These are phyloP conservation scores for Agrenia bidenticulata DNA, from an alignment of 2,888 invertebrate genomes.

Conservation along the genomic window DNA sequence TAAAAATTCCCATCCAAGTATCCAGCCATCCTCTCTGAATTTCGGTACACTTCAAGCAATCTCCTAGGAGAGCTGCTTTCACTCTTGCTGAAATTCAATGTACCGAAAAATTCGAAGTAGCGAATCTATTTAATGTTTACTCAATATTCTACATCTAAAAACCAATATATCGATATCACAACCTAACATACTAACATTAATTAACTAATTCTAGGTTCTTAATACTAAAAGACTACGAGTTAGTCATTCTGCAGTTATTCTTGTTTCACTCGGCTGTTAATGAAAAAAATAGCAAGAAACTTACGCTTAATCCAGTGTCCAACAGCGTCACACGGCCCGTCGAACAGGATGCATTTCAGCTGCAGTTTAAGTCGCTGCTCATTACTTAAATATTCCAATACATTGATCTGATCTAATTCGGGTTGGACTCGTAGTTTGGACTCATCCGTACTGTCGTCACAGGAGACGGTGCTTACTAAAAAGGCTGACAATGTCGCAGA, in stretches of 20 bases:
- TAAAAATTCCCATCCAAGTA: conserved; percentile 11
- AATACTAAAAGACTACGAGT: too few relatives aligned
- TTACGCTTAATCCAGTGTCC: conserved; percentile 32
- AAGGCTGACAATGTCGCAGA: too few relatives aligned
- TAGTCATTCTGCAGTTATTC: too few relatives aligned
- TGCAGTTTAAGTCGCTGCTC: conserved; percentile 23
- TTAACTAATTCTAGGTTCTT: not conserved
- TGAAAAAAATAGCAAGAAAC: not conserved
- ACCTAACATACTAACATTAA: too few relatives aligned
- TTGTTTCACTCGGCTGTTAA: too few relatives aligned
- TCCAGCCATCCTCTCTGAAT: conserved; percentile 18
- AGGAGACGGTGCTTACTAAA: too few relatives aligned
- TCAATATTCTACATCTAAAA: too few relatives aligned
- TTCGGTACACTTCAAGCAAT: conserved; percentile 27
- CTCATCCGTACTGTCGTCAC: not conserved
- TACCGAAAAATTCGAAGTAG: too few relatives aligned
- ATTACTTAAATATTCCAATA: conserved; percentile 21
- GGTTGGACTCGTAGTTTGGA: conserved; percentile 21
- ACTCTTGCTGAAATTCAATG: conserved; percentile 30
- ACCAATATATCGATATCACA: too few relatives aligned
- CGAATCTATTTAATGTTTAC: not conserved
- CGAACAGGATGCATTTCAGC: conserved; percentile 23
- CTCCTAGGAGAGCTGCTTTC: conserved; percentile 25
- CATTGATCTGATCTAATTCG: conserved; percentile 29
- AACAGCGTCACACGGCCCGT: conserved; percentile 30